phyloP scores from a whole-genome alignment of 1,140 invertebrate genomes.

The Brachionus plicatilis region DNA sequence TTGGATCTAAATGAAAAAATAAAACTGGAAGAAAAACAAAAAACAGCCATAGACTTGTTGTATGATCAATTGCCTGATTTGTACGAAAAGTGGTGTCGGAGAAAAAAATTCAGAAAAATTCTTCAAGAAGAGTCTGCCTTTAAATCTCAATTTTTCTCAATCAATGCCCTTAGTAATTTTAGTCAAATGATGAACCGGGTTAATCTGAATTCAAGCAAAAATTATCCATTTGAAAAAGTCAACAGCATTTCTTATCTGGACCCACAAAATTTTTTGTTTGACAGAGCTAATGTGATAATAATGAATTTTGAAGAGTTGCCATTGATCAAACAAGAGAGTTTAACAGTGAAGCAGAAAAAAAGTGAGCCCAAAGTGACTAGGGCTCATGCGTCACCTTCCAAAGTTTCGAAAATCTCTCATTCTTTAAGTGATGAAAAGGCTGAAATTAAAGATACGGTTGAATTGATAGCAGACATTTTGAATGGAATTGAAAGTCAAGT shows the following conservation, averaged over 20 bases:
- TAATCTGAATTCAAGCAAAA: neutral
- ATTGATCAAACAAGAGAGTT: neutral
- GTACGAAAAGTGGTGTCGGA: conserved; percentile 13
- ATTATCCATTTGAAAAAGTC: neutral
- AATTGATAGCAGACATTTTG: conserved; percentile 19
- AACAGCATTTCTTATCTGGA: neutral
- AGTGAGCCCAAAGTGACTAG: neutral
- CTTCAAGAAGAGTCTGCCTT: conserved; percentile 8
- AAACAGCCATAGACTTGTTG: conserved; percentile 11
- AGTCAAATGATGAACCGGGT: neutral
- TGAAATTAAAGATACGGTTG: conserved; percentile 16
- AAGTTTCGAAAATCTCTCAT: neutral
- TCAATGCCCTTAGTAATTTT: neutral
- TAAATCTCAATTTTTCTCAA: conserved; percentile 25
- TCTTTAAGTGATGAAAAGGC: neutral
- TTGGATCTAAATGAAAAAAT: conserved; percentile 31
- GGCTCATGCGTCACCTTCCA: neutral
- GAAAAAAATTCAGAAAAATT: conserved; percentile 24
- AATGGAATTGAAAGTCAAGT: neutral
- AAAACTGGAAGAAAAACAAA: conserved; percentile 31
- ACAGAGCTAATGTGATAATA: neutral
- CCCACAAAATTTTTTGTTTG: conserved; percentile 31
- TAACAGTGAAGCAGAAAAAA: neutral
- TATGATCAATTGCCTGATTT: conserved; percentile 10
- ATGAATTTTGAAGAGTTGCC: neutral